Base-by-base conservation (phyloP, 2,113 vertebrate genomes). In the Cynoglossus semilaevis region DNA sequence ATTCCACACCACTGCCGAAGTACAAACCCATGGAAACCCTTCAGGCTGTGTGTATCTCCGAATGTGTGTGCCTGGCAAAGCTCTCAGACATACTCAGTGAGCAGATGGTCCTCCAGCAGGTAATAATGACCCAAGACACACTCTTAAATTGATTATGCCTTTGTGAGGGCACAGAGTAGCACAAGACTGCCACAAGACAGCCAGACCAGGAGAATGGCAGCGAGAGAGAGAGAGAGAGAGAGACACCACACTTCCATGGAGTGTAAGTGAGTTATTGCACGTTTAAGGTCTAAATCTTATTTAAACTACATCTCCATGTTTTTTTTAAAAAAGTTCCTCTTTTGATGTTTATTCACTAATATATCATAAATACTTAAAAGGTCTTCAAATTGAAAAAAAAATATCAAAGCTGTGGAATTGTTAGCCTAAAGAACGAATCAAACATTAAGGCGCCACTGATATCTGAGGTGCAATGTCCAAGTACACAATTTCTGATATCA, bases 51-150 rank as follows among this genome's bases (percentile, higher is more conserved):
- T 73, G 67, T 66, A 37, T 47, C 22, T 59, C 41, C 14, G 58
- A 46, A 44, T 49, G 34, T 15, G 58, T 63, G 69, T 50, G 53
- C 51, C 70, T 88, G 86, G 86, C 82, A 79, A 62, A 58, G 56
- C 11, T 64, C 62, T 80, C 42, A 14, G 67, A 65, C 71, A 75
- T 74, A 63, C 58, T 59, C 59, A 49, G 74, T 58, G 76, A 87
- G 80, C 89, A 90, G 90, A 91, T 91, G 90, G 86, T 77, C 60
- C 77, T 86, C 78, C 82, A 88, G 88, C 86, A 87, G 88, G 88
- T 90, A 87, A 90, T 89, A 88, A 90, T 90, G 88, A 89, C 87
- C 88, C 82, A 84, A 89, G 85, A 89, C 88, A 87, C 89, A 89
- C 83, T 85, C 83, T 83, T 79, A 86, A 87, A 88, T 89, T 88